These are phyloP conservation scores for Lasioglossum pauxillum DNA, from an alignment of 2,888 invertebrate species.

Conservation along the genomic window DNA sequence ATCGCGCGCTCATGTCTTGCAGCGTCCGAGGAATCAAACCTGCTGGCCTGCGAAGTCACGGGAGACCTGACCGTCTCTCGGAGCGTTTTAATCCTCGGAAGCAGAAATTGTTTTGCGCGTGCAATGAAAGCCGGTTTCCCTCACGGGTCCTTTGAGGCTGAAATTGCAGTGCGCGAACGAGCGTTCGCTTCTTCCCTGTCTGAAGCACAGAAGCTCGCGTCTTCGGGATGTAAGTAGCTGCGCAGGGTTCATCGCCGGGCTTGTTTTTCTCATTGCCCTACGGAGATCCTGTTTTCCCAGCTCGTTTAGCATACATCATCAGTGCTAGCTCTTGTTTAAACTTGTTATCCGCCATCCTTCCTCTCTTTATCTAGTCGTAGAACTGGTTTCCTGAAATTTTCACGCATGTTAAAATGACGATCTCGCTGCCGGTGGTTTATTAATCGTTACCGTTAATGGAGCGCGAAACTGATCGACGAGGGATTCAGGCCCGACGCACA, in stretches of 20 bases:
- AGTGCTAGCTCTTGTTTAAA: conserved; percentile 24
- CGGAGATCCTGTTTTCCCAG: conserved; percentile 4
- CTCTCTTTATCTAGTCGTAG: neutral
- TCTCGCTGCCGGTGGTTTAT: conserved; percentile 21
- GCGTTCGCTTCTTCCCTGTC: conserved; percentile 19
- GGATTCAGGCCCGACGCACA: neutral
- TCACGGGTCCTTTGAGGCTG: conserved; percentile 43
- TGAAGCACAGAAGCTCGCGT: conserved; percentile 23
- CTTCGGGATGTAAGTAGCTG: conserved; percentile 3
- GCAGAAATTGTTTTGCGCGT: conserved; percentile 40
- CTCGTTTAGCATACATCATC: conserved; percentile 10
- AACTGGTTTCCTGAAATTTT: conserved; percentile 14
- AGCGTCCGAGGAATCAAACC: conserved; percentile 1
- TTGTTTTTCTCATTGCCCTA: conserved; percentile 27
- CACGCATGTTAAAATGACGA: neutral
- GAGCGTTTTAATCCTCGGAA: conserved; percentile 28
- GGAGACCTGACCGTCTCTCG: conserved; percentile 7
- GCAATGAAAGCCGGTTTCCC: conserved; percentile 29
- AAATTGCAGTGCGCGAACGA: conserved; percentile 33
- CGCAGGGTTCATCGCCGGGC: conserved; percentile 9
- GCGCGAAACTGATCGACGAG: conserved; percentile 13
- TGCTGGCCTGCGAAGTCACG: neutral
- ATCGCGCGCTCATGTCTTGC: neutral
- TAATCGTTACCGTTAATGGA: conserved; percentile 25
- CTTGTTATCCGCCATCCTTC: neutral